These are phyloP conservation scores for Orthonevra nobilis DNA, from an alignment of 2,888 invertebrate species.

Conservation along the genomic window DNA sequence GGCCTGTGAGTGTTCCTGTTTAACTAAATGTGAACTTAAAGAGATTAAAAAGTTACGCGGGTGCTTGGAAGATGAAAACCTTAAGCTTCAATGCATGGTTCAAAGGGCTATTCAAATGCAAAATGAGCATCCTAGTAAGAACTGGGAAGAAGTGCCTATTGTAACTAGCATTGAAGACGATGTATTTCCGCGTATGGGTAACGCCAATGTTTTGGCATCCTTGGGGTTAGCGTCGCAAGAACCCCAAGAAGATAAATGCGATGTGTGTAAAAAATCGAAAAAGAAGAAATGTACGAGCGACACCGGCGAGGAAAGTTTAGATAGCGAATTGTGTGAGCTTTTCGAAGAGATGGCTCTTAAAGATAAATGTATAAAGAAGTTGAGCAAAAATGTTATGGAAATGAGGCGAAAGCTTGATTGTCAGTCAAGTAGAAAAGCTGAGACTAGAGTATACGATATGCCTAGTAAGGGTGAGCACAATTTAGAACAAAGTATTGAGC, in stretches of 20 bases:
- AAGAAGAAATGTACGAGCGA: conserved; percentile 14
- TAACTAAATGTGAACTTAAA: conserved; percentile 74
- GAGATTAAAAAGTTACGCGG: conserved; percentile 75
- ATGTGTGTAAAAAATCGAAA: conserved; percentile 4
- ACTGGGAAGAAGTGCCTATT: conserved; percentile 75
- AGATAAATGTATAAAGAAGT: conserved; percentile 45
- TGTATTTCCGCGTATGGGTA: conserved; percentile 43
- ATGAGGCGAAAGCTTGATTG: no score
- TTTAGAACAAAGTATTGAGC: conserved; percentile 73
- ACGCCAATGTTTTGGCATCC: conserved; percentile 14
- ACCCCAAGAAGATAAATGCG: not conserved
- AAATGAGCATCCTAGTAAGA: conserved; percentile 75
- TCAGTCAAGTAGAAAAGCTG: no score
- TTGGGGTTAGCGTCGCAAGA: conserved; percentile 13
- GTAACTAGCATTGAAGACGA: conserved; percentile 78
- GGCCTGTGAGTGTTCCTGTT: conserved; percentile 73
- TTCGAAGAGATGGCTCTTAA: conserved; percentile 45
- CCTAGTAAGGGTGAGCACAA: no score
- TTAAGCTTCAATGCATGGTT: conserved; percentile 76
- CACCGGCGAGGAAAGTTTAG: not conserved
- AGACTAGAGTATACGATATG: no score
- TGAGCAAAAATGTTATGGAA: no score
- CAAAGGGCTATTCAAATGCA: conserved; percentile 76
- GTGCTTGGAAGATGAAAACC: conserved; percentile 77
- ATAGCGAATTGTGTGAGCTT: conserved; percentile 9